Percentiles rank a stretch among this genome's conserved stretches.
Conservation (phyloP, 2,888 invertebrate genomes). For the Eueremaeus valkanovi region DNA sequence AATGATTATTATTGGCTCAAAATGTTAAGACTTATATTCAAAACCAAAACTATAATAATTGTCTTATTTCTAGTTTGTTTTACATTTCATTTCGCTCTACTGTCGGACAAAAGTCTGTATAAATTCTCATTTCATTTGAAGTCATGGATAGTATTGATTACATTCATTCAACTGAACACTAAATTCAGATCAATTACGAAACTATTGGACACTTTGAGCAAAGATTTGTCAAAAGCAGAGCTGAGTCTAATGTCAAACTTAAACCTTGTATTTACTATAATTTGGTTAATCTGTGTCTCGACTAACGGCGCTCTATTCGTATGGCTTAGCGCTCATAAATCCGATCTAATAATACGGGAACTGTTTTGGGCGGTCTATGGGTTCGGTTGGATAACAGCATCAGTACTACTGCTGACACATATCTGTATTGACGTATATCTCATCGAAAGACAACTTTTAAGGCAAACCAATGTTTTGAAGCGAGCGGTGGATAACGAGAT, state of each 20-base stretch:
- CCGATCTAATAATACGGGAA: neutral
- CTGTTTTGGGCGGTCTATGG: slow-evolving; percentile 34
- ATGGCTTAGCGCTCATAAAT: neutral
- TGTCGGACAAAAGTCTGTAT: neutral
- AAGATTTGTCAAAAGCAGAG: neutral
- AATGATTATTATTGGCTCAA: neutral
- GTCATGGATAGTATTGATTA: slow-evolving; percentile 7
- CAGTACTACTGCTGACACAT: neutral
- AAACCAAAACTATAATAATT: neutral
- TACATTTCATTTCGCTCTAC: neutral
- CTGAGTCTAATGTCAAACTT: neutral
- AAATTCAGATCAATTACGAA: neutral
- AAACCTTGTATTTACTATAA: neutral
- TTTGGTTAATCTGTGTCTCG: neutral
- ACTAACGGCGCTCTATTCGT: neutral
- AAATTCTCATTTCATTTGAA: slow-evolving; percentile 17
- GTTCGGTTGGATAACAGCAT: slow-evolving; percentile 27
- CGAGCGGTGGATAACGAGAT: neutral
- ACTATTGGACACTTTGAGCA: neutral
- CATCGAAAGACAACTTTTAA: neutral
- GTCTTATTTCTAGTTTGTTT: neutral
- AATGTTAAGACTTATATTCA: neutral
- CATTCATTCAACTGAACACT: neutral
- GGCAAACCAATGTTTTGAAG: neutral
- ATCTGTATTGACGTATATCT: neutral